Evolutionary conservation across 92 coral and sea anemone species (phyloP).

Genomic region (Umimayanthus kanabou): DNA sequence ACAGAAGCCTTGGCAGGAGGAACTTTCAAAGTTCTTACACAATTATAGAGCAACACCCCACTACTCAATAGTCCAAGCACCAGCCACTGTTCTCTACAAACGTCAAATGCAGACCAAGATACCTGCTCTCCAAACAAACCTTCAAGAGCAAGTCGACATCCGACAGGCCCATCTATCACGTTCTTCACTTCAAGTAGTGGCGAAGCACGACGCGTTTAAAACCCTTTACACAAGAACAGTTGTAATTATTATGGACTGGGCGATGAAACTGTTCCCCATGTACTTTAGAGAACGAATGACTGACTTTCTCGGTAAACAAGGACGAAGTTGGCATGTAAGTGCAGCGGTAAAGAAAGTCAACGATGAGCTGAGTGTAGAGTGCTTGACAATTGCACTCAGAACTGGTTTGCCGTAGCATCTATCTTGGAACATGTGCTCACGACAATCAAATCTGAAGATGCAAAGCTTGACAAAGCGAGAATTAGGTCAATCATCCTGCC

Average conservation of each 20-base stretch:
- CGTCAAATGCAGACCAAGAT: neutral
- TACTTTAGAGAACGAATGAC: constrained; percentile 12
- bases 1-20: too few relatives aligned
- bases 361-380: constrained; percentile 18
- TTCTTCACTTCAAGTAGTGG: neutral
- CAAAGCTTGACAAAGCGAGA: neutral
- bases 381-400: constrained; percentile 28
- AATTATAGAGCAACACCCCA: neutral
- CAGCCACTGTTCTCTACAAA: neutral
- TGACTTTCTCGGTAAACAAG: constrained; percentile 24
- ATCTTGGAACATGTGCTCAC: neutral
- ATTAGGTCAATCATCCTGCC: neutral
- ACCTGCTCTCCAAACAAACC: too few relatives aligned
- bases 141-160: neutral
- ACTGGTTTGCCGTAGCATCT: constrained; percentile 24
- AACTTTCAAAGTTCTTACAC: neutral
- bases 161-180: constrained; percentile 10
- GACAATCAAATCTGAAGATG: constrained; percentile 2
- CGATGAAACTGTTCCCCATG: constrained; percentile 8
- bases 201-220: neutral
- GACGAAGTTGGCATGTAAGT: constrained; percentile 37
- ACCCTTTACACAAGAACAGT: neutral
- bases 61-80: neutral
- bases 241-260: constrained; percentile 27
- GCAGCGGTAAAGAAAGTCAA: constrained; percentile 18